Evolutionary conservation across 92 coral and sea anemone genomes (phyloP).

Genomic region (Siderastrea siderea): DNA sequence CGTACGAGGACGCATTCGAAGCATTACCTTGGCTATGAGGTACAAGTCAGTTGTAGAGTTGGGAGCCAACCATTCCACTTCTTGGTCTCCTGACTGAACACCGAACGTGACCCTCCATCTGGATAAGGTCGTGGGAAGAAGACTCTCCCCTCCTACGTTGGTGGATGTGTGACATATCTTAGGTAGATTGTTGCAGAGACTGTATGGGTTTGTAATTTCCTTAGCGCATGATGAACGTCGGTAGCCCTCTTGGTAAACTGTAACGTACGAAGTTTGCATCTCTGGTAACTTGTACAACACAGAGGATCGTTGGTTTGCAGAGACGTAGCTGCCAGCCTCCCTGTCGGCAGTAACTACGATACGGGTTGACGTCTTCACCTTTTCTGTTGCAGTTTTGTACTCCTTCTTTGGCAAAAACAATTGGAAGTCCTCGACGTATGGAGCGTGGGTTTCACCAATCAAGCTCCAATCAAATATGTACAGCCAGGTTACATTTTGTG

Average conservation of each 20-base stretch:
- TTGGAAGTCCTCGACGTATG: slow-evolving; percentile 55
- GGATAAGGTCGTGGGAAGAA: slow-evolving; percentile 70
- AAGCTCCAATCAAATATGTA: slow-evolving; percentile 48
- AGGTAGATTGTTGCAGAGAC: slow-evolving; percentile 78
- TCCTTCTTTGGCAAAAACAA: slow-evolving; percentile 56
- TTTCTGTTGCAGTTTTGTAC: slow-evolving; percentile 27
- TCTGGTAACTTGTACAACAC: slow-evolving; percentile 55
- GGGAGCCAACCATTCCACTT: slow-evolving; percentile 56
- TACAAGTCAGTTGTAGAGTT: slow-evolving; percentile 61
- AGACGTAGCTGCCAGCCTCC: slow-evolving; percentile 63
- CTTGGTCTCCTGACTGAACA: slow-evolving; percentile 42
- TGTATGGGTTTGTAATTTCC: slow-evolving; percentile 72
- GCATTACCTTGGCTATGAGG: slow-evolving; percentile 41
- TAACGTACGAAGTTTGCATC: slow-evolving; percentile 44
- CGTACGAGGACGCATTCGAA: slow-evolving; percentile 37
- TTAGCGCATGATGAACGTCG: slow-evolving; percentile 48
- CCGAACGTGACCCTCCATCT: slow-evolving; percentile 54
- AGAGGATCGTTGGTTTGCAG: slow-evolving; percentile 28
- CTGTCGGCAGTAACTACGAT: slow-evolving; percentile 28
- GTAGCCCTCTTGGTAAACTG: slow-evolving; percentile 69
- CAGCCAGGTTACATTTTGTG: slow-evolving; percentile 52
- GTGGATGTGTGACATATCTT: slow-evolving; percentile 65
- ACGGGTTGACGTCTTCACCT: slow-evolving; percentile 29
- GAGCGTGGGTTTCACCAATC: slow-evolving; percentile 52
- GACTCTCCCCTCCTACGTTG: slow-evolving; percentile 43